Base-by-base conservation (phyloP, 2,113 vertebrate species). In the Polyodon spathula region DNA sequence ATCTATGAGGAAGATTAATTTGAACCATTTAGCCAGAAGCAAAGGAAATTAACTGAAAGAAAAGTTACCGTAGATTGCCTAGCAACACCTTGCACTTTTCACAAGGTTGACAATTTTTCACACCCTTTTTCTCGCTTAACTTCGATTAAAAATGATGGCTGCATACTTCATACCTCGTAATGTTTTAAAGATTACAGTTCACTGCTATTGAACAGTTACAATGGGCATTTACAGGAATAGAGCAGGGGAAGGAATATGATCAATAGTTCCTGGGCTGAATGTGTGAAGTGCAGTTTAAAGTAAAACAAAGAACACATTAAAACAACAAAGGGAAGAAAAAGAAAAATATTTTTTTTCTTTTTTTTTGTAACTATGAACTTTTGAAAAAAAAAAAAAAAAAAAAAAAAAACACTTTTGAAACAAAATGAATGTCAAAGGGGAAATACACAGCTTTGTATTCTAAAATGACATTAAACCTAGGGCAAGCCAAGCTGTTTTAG, bases 61-160 rank as follows among this genome's bases (percentile, higher is more conserved):
- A 27, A 27, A 27, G 27, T 27, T 27, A 27, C 27, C 3, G 27
- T 27, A 27, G 1, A 27, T 27, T 27, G 27, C 27, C 27, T 27
- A 3, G 27, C 27, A 27, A 27, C 27, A 27, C 27, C 27, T 27
- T 27, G 27, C 27, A 10, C 12, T 50, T 50, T 50, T 12, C 12
- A 50, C 12, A 50, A 50, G 48, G 12, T 55, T 55, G 6, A 1
- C 27, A 27, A 5, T 54, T 74, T 78, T 78, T 78, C 64, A 67
- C 73, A 73, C 59, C 68, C 37, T 64, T 66, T 64, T 65, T 65
- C 72, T 69, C 73, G 68, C 50, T 58, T 66, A 60, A 2, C 41
- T 61, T 61, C 56, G 14, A 16, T 9, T 39, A 60, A 37, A 64
- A 63, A 39, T 9, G 6, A 55, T 16, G 53, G 11, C 5, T n/a